These are phyloP conservation scores for Luidia sarsii DNA, from an alignment of 53 echinoderm and acorn worm genomes.

Conservation along the genomic window DNA sequence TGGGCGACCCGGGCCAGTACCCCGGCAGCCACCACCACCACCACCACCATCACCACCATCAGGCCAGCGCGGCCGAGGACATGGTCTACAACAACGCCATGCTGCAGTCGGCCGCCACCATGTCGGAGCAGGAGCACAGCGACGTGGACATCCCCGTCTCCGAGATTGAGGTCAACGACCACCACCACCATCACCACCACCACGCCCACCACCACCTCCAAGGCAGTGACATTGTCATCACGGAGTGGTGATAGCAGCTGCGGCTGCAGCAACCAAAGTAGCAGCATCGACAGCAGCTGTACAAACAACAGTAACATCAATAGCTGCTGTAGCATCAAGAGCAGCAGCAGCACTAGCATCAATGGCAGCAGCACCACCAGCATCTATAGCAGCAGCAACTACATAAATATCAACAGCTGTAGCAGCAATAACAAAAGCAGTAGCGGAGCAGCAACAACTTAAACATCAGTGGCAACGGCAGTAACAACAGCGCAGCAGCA, in stretches of 20 bases:
- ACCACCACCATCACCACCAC: constrained; percentile 42
- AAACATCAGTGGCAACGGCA: no score
- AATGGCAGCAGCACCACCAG: no score
- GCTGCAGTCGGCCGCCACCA: constrained; percentile 69
- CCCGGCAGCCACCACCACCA: constrained; percentile 24
- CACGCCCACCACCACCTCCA: constrained; percentile 52
- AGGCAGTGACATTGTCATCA: constrained; percentile 62
- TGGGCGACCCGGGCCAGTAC: constrained; percentile 45
- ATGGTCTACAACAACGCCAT: constrained; percentile 79
- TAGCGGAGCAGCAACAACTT: no score
- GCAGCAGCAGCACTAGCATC: no score
- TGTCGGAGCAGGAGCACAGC: constrained; percentile 44
- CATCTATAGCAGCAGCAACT: no score
- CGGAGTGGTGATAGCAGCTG: not conserved
- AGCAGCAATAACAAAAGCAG: no score
- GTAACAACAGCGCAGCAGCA: no score
- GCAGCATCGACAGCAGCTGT: no score
- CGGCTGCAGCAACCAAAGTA: no score
- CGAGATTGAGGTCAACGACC: constrained; percentile 41
- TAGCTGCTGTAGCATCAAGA: no score
- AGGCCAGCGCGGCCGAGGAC: constrained; percentile 47
- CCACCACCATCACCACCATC: constrained; percentile 24
- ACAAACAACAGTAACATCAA: no score
- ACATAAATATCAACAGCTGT: no score
- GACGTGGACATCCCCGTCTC: constrained; percentile 54